These are phyloP conservation scores for Camponotus vicinus DNA, from an alignment of 1,140 invertebrate genomes.

Conservation along the genomic window DNA sequence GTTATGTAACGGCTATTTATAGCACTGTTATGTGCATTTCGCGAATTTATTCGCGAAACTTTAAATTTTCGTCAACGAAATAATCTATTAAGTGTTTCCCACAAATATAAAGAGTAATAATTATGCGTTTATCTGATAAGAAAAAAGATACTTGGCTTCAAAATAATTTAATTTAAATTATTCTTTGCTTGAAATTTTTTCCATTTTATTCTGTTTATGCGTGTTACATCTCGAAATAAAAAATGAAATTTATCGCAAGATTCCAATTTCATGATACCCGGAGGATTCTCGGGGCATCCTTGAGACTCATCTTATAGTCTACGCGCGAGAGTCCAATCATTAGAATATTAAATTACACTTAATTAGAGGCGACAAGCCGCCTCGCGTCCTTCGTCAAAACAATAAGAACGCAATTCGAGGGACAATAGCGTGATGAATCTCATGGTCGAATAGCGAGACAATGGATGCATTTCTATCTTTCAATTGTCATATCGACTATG, in stretches of 20 bases:
- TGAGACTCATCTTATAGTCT: too few relatives aligned
- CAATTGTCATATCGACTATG: conserved; percentile 61
- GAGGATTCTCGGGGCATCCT: too few relatives aligned
- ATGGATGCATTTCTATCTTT: conserved; percentile 50
- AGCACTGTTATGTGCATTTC: background rate
- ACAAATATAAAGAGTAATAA: too few relatives aligned
- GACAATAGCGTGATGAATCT: conserved; percentile 54
- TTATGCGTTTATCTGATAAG: too few relatives aligned
- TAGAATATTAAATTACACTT: conserved; percentile 17
- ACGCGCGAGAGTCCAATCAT: background rate
- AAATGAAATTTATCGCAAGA: background rate
- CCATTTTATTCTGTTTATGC: too few relatives aligned
- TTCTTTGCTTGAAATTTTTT: too few relatives aligned
- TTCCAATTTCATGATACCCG: background rate
- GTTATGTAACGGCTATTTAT: background rate
- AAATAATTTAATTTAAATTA: too few relatives aligned
- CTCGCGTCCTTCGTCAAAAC: conserved; percentile 35
- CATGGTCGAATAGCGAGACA: conserved; percentile 55
- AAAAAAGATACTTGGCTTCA: too few relatives aligned
- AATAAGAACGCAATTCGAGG: conserved; percentile 56
- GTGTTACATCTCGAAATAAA: background rate
- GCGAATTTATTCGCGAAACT: too few relatives aligned
- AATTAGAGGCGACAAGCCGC: conserved; percentile 21
- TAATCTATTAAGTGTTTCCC: too few relatives aligned
- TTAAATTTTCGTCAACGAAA: too few relatives aligned